Evolutionary conservation across 2,797 vertebrate genomes (phyloP).

Genomic region (Myotis daubentonii): DNA sequence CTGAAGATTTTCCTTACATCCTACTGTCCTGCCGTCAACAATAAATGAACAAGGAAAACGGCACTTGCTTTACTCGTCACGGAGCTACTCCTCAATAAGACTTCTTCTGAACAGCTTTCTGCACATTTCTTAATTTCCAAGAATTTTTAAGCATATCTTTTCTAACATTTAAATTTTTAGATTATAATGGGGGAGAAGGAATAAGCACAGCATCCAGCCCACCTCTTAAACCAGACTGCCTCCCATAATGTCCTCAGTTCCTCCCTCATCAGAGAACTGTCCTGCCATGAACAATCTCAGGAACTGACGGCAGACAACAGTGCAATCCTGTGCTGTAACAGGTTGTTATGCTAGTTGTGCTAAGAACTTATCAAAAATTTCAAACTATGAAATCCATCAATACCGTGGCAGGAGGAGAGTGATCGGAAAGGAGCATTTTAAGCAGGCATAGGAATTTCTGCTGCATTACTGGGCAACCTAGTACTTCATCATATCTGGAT

Average conservation of each 20-base stretch:
- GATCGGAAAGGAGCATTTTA: background rate
- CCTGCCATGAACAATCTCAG: background rate
- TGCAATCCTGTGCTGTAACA: background rate
- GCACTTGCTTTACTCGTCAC: background rate
- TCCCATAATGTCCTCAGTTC: background rate
- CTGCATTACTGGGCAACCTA: background rate
- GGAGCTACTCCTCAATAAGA: background rate
- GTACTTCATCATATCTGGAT: background rate
- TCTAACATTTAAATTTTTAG: background rate
- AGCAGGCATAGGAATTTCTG: background rate
- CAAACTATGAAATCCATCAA: background rate
- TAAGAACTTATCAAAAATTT: background rate
- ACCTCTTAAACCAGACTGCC: background rate
- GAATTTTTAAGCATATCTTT: background rate
- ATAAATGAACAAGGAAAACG: background rate
- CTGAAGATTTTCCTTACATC: background rate
- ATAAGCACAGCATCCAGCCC: background rate
- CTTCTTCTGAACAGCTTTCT: slow-evolving; percentile 2
- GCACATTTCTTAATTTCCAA: background rate
- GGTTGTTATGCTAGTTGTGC: background rate
- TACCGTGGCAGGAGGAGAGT: background rate
- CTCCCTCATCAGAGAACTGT: background rate
- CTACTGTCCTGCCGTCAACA: background rate
- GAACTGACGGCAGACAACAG: background rate
- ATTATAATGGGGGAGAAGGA: background rate